Evolutionary conservation across 2,888 invertebrate species (phyloP).

Genomic region (Zele albiditarsus): DNA sequence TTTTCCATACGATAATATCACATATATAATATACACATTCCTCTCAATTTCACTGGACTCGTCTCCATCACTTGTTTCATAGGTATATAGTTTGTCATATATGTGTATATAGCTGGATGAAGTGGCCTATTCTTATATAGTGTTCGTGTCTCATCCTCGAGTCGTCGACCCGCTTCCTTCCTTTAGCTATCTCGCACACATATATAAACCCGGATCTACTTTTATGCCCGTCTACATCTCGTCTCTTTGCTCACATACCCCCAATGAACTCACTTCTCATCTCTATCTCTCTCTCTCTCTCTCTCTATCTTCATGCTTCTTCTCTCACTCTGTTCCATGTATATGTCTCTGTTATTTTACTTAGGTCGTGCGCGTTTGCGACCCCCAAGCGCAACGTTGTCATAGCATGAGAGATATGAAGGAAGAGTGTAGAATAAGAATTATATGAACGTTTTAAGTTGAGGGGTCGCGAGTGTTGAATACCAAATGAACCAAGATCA

Average conservation of each 20-base stretch:
- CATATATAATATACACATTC: neutral
- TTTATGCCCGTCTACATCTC: constrained; percentile 35
- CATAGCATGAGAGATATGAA: neutral
- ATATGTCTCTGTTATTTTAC: neutral
- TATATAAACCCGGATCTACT: constrained; percentile 34
- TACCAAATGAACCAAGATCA: constrained; percentile 53
- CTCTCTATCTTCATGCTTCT: no score
- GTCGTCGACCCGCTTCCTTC: constrained; percentile 24
- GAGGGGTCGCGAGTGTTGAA: constrained; percentile 45
- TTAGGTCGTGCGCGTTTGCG: neutral
- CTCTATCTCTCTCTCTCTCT: neutral
- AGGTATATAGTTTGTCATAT: neutral
- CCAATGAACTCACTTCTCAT: neutral
- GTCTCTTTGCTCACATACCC: constrained; percentile 25
- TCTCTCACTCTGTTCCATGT: neutral
- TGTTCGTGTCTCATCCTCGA: constrained; percentile 6
- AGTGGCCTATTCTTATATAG: constrained; percentile 29
- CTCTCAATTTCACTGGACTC: neutral
- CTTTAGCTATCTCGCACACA: constrained; percentile 2
- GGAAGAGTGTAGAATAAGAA: constrained; percentile 5
- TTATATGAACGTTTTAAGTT: constrained; percentile 1
- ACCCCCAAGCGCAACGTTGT: constrained; percentile 4
- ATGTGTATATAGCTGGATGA: constrained; percentile 9
- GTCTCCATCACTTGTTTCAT: neutral
- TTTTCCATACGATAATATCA: neutral